Percentiles rank a stretch among this genome's conserved stretches.
These are phyloP conservation scores for Drosophila elegans DNA, from an alignment of 1,140 invertebrate species.

Conservation along the genomic window DNA sequence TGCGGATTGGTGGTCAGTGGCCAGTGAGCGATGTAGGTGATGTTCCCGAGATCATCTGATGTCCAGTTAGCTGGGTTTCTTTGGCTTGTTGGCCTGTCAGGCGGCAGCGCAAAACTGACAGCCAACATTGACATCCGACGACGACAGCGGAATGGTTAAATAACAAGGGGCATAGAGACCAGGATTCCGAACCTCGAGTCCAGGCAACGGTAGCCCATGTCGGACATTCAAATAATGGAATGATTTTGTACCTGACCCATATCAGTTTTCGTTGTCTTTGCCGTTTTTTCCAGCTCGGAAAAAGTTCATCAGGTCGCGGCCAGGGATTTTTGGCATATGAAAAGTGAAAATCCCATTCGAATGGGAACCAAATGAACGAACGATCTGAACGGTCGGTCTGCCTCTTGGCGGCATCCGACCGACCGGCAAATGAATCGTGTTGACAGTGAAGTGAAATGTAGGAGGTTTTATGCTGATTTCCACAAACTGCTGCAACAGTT, in stretches of 20 bases:
- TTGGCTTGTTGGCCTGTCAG: slow-evolving; percentile 70
- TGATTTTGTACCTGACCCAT: slow-evolving; percentile 59
- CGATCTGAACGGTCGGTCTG: slow-evolving; percentile 9
- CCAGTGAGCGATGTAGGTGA: slow-evolving; percentile 40
- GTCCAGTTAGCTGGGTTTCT: slow-evolving; percentile 65
- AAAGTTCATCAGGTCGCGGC: slow-evolving; percentile 65
- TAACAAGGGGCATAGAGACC: slow-evolving; percentile 31
- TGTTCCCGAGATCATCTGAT: slow-evolving; percentile 63
- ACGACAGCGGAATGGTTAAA: slow-evolving; percentile 46
- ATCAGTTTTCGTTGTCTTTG: slow-evolving; percentile 40
- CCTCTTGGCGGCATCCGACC: slow-evolving; percentile 5
- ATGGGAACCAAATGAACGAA: slow-evolving; percentile 47
- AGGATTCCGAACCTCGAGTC: slow-evolving; percentile 19
- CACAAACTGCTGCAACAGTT: slow-evolving; percentile 58
- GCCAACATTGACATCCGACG: slow-evolving; percentile 74
- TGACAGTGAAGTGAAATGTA: slow-evolving; percentile 70
- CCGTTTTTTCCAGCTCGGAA: slow-evolving; percentile 6
- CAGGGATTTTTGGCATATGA: slow-evolving; percentile 59
- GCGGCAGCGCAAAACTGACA: slow-evolving; percentile 74
- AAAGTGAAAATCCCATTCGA: slow-evolving; percentile 73
- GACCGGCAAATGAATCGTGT: slow-evolving; percentile 66
- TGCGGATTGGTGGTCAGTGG: slow-evolving; percentile 8
- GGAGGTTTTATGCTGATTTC: slow-evolving; percentile 69
- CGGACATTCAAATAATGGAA: slow-evolving; percentile 76
- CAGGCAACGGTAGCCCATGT: slow-evolving; percentile 71